These are phyloP conservation scores for Blastobasis adustella DNA, from an alignment of 2,888 invertebrate genomes.

Conservation along the genomic window DNA sequence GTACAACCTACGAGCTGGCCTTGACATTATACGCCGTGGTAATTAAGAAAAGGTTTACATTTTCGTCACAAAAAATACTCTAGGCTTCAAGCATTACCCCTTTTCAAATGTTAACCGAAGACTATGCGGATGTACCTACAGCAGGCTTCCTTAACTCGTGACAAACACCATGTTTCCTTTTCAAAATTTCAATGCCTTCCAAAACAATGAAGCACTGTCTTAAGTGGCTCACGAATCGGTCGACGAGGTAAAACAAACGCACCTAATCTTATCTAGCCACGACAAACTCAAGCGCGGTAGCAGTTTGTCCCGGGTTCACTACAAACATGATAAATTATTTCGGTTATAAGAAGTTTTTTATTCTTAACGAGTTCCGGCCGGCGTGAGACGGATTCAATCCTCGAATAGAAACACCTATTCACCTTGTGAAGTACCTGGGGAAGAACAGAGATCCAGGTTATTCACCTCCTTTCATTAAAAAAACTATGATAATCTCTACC, in stretches of 20 bases:
- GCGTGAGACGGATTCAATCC: constrained; percentile 57
- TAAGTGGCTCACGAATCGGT: constrained; percentile 62
- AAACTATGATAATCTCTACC: no score
- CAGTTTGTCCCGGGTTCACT: constrained; percentile 70
- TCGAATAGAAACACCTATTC: constrained; percentile 70
- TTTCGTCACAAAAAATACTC: no score
- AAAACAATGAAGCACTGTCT: constrained; percentile 66
- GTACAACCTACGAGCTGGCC: no score
- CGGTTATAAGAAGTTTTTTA: constrained; percentile 66
- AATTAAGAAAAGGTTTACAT: no score
- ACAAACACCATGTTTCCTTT: constrained; percentile 35
- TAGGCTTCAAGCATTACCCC: not conserved
- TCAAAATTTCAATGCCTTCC: constrained; percentile 32
- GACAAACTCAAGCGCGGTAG: constrained; percentile 71
- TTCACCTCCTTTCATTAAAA: constrained; percentile 27
- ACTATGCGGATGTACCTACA: constrained; percentile 5
- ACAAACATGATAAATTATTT: constrained; percentile 73
- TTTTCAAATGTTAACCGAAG: not conserved
- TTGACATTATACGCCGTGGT: no score
- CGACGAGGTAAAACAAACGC: constrained; percentile 68
- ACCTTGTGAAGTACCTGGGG: constrained; percentile 74
- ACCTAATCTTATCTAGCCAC: constrained; percentile 61
- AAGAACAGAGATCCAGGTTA: constrained; percentile 68
- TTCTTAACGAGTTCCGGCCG: constrained; percentile 68
- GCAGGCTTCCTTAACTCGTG: constrained; percentile 7